A percentile compares a stretch with the other conserved stretches of the same genome.
Evolutionary conservation across 2,113 vertebrate species (phyloP).

Genomic region (Mystacornis crossleyi): DNA sequence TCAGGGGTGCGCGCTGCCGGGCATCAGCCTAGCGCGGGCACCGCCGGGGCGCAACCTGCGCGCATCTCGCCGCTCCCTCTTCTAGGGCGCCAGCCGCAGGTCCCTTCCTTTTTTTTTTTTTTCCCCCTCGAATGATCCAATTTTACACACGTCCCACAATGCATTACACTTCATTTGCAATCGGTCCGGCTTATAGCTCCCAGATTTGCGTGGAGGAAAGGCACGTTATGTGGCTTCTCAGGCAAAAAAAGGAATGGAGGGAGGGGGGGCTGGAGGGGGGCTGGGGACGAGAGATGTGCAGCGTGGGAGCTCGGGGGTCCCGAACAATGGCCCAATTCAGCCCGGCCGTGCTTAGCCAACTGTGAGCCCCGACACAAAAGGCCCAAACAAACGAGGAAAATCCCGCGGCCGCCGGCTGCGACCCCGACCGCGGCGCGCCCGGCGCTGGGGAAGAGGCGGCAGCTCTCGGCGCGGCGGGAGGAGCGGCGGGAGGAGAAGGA

Average conservation of each 20-base stretch:
- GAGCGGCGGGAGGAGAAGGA: no score
- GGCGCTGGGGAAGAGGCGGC: no score
- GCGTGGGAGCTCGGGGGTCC: no score
- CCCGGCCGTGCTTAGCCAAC: no score
- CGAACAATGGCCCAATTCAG: no score
- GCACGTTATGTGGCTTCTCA: slow-evolving; percentile 85
- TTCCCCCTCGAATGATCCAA: slow-evolving; percentile 74
- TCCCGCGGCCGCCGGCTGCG: no score
- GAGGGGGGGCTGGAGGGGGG: no score
- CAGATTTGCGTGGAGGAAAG: slow-evolving; percentile 89
- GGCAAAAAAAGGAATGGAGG: slow-evolving; percentile 64
- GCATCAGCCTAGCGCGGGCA: slow-evolving; percentile 66
- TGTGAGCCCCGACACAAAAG: no score
- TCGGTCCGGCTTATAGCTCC: slow-evolving; percentile 88
- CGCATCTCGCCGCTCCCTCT: slow-evolving; percentile 71
- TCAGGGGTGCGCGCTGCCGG: slow-evolving; percentile 22
- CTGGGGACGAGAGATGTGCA: no score
- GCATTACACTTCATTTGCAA: slow-evolving; percentile 96
- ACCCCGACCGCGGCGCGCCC: no score
- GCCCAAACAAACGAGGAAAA: no score
- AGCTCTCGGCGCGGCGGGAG: no score
- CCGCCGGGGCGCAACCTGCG: slow-evolving; percentile 67
- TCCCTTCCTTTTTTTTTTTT: slow-evolving; percentile 63
- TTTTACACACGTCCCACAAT: slow-evolving; percentile 84
- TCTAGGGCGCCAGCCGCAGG: slow-evolving; percentile 71